Base-by-base conservation (phyloP, 1,140 invertebrate genomes). In the Trachymyrmex cornetzi region DNA sequence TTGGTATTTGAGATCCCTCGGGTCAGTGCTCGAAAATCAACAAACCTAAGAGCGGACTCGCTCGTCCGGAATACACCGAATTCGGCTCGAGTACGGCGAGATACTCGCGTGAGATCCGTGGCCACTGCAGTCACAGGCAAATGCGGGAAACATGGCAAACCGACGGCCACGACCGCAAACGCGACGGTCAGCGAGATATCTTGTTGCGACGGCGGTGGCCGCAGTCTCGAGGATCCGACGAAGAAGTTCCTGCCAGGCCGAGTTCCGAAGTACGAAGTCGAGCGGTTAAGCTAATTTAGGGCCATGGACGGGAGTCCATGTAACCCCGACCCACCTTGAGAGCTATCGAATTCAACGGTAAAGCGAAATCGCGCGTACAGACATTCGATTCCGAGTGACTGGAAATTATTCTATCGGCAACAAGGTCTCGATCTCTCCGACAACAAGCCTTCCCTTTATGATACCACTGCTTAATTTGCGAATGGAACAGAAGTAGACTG, bases 141-240 rank as follows among this genome's bases (percentile, higher is more conserved):
- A 86, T 24, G 66, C 77, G 24, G 55, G 27, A 61, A 34, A 3
- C 53, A 82, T 63, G 66, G 66, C 67, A 86, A 86, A 71, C 85
- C 77, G 55, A 82, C 66, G 59, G 55, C 66, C 30, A 82, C 22
- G 85, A 86, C 79, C 85, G 84, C 87, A 89, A 67, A 84, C 79
- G 74, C 69, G 87, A 84, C 63, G 87, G 84, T 90, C 86, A 74
- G 84, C 34, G 53, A 72, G 53, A 82, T 82, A 82, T 82, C 55
- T 82, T 61, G 80, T 74, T 72, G 38, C 55, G 64, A 82, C 66
- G 79, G 50, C 44, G 30, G 22, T 24, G 30, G 22, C 27, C 50
- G 22, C 66, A 74, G 67, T 61, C 69, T 74, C 53, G 67, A 82
- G 80, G 55, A 82, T 55, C 24, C 77, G 64, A 57, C 79, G 79